phyloP scores from a whole-genome alignment of 2,888 invertebrate species.

The Eudasyphora cyanicolor region DNA sequence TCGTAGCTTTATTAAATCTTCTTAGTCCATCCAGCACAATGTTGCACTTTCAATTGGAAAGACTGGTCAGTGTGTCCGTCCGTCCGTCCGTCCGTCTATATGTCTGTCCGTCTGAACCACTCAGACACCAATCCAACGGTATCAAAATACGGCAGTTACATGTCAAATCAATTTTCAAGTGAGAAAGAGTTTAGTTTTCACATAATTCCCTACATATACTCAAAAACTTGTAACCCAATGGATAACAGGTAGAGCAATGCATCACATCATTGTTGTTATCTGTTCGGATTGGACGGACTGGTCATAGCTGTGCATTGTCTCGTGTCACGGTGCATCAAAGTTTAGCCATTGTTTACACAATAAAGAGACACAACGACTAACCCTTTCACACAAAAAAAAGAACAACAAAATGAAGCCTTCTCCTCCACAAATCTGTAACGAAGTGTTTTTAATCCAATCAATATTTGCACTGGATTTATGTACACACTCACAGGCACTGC shows the following conservation, averaged over 20 bases:
- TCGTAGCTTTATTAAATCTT: no score
- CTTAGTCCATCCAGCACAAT: no score
- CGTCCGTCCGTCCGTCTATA: no score
- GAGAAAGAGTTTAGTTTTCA: no score
- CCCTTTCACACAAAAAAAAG: neutral
- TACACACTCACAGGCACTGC: neutral
- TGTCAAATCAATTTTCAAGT: neutral
- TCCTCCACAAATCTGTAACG: neutral
- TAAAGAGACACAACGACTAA: neutral
- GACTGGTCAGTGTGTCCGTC: no score
- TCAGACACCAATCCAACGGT: no score
- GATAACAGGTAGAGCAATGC: neutral
- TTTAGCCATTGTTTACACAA: slow-evolving; percentile 24
- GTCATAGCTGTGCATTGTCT: neutral
- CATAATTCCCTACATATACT: no score
- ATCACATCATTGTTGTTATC: neutral
- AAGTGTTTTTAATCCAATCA: slow-evolving; percentile 33
- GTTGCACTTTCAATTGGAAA: no score
- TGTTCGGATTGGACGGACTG: no score
- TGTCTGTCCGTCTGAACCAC: no score
- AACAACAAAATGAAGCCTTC: neutral
- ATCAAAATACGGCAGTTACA: no score
- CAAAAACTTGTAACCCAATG: neutral
- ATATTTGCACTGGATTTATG: slow-evolving; percentile 22
- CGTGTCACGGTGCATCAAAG: neutral